Percentiles rank a stretch among this genome's conserved stretches.
phyloP scores from a whole-genome alignment of 1,140 invertebrate species.

The Acyrthosiphon pisum region DNA sequence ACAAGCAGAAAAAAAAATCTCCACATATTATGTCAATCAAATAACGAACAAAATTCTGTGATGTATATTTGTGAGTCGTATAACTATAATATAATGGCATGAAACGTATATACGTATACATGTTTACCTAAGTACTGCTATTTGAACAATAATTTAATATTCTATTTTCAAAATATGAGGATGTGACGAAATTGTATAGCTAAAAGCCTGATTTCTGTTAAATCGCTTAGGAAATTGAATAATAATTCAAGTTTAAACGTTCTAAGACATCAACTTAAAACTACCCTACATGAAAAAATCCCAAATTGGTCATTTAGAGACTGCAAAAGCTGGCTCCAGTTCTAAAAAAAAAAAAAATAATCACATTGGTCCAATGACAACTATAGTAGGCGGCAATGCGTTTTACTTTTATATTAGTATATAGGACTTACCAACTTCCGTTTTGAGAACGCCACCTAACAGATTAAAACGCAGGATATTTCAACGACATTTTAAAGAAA shows the following conservation, averaged over 20 bases:
- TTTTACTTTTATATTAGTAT: not conserved
- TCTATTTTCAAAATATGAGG: not conserved
- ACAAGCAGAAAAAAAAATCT: not conserved
- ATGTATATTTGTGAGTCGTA: too few relatives aligned
- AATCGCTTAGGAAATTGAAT: not conserved
- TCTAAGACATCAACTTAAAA: not conserved
- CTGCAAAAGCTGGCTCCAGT: not conserved
- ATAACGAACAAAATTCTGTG: not conserved
- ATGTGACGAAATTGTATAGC: not conserved
- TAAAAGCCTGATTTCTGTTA: not conserved
- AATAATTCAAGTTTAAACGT: not conserved
- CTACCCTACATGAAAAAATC: not conserved
- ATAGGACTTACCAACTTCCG: too few relatives aligned
- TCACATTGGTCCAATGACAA: not conserved
- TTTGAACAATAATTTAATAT: not conserved
- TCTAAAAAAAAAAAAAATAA: too few relatives aligned
- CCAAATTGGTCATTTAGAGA: not conserved
- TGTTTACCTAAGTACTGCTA: too few relatives aligned
- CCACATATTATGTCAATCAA: rapidly evolving
- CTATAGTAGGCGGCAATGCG: not conserved
- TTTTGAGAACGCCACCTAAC: too few relatives aligned
- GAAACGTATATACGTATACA: too few relatives aligned
- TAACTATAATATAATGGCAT: too few relatives aligned
- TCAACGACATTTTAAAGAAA: not conserved
- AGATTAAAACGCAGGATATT: not conserved